Percentiles rank a stretch among this genome's conserved stretches.
Conservation (phyloP, 1,140 invertebrate species). For the Lineus longissimus region DNA sequence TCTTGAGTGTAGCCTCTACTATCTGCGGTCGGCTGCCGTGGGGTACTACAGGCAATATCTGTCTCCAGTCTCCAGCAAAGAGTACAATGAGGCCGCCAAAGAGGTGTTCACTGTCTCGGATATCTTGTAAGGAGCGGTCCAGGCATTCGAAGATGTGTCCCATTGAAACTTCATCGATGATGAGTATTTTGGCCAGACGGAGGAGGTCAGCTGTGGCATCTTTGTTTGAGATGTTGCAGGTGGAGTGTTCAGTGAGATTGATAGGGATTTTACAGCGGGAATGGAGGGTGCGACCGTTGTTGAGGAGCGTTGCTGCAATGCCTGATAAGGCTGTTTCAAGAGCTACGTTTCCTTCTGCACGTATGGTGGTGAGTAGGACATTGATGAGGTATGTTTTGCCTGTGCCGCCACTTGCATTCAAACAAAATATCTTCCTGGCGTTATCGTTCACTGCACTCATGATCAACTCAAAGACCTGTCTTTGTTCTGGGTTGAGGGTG, state of each 20-base stretch:
- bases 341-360: neutral
- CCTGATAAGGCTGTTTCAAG: conserved; percentile 27
- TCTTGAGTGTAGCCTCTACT: neutral
- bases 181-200: neutral
- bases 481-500: neutral
- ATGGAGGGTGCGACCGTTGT: conserved; percentile 28
- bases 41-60: neutral
- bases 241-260: conserved; percentile 6
- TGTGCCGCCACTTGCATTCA: conserved; percentile 3
- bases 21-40: neutral
- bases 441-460: neutral
- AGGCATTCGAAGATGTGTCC: conserved; percentile 4
- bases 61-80: neutral
- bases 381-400: neutral
- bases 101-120: neutral
- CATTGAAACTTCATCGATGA: conserved; percentile 2
- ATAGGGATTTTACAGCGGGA: conserved; percentile 21
- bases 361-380: neutral
- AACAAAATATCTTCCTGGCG: neutral
- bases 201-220: conserved; percentile 18
- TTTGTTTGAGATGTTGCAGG: conserved; percentile 4
- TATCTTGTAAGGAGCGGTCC: conserved; percentile 1
- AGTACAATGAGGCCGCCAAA: neutral
- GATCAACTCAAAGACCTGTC: neutral
- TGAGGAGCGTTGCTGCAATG: conserved; percentile 37